phyloP scores from a whole-genome alignment of 2,888 invertebrate species.

The Scotopteryx bipunctaria region DNA sequence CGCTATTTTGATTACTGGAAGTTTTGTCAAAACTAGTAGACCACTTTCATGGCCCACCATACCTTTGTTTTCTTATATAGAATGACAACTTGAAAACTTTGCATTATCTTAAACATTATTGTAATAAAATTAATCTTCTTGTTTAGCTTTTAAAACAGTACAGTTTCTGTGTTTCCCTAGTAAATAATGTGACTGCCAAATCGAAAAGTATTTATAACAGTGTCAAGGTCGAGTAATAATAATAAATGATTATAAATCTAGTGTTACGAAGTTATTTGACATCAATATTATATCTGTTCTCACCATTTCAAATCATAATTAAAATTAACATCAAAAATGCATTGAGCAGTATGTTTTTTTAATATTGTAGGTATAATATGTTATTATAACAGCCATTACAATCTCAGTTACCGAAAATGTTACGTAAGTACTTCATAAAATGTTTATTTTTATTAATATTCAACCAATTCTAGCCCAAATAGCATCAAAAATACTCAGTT shows the following conservation, averaged over 20 bases:
- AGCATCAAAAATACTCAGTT: slow-evolving; percentile 49
- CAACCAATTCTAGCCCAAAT: slow-evolving; percentile 3
- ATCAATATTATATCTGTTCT: slow-evolving; percentile 25
- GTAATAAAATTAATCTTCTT: too few species aligned
- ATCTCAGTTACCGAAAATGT: slow-evolving; percentile 15
- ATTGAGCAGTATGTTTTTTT: slow-evolving; percentile 1
- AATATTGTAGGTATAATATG: too few species aligned
- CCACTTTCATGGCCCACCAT: too few species aligned
- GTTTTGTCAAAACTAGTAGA: too few species aligned
- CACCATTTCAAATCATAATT: neutral
- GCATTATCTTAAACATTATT: too few species aligned
- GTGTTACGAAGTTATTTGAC: slow-evolving; percentile 34
- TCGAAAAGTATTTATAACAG: slow-evolving; percentile 66
- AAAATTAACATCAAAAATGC: neutral
- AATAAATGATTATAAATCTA: slow-evolving; percentile 48
- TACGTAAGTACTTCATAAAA: neutral
- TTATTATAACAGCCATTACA: slow-evolving; percentile 7
- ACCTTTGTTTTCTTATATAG: too few species aligned
- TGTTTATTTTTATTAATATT: slow-evolving; percentile 4
- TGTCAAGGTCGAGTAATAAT: slow-evolving; percentile 55
- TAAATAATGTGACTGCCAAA: slow-evolving; percentile 72
- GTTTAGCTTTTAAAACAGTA: too few species aligned
- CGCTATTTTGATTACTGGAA: too few species aligned
- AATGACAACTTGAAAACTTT: too few species aligned
- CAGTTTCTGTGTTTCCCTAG: slow-evolving; percentile 6